These are phyloP conservation scores for Agriopis leucophaearia DNA, from an alignment of 2,888 invertebrate genomes.

Conservation along the genomic window DNA sequence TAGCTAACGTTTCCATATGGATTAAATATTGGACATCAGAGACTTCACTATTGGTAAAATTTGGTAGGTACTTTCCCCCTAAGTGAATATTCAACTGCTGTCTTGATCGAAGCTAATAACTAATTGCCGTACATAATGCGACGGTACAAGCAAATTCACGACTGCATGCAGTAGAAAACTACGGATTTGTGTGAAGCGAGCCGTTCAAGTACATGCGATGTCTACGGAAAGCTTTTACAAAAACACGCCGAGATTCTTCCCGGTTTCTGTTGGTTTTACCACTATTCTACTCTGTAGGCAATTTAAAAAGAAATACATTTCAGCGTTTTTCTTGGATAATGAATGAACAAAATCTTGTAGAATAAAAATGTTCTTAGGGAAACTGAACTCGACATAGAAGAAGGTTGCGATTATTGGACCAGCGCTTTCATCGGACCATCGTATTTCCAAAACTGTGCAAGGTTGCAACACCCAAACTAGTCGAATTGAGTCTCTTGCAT, in stretches of 20 bases:
- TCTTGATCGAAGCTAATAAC: not conserved
- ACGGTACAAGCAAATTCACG: not conserved
- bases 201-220: slow-evolving; percentile 15
- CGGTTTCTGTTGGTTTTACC: not conserved
- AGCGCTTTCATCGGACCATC: too few relatives aligned
- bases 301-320: not conserved
- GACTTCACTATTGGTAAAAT: too few relatives aligned
- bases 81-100: not conserved
- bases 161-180: slow-evolving; percentile 16
- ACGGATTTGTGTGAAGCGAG: slow-evolving; percentile 18
- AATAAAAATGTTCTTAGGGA: too few relatives aligned
- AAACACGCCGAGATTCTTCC: slow-evolving; percentile 23
- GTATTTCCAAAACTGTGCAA: too few relatives aligned
- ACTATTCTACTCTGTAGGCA: not conserved
- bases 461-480: too few relatives aligned
- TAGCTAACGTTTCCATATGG: too few relatives aligned
- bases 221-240: slow-evolving; percentile 25
- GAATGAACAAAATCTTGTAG: not conserved
- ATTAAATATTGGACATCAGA: too few relatives aligned
- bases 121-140: slow-evolving; percentile 1
- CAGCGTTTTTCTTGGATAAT: not conserved
- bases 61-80: not conserved
- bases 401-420: too few relatives aligned
- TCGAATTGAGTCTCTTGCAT: too few relatives aligned
- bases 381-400: too few relatives aligned